Conservation (phyloP, 2,888 invertebrate species). For the Leptogaster cylindrica region DNA sequence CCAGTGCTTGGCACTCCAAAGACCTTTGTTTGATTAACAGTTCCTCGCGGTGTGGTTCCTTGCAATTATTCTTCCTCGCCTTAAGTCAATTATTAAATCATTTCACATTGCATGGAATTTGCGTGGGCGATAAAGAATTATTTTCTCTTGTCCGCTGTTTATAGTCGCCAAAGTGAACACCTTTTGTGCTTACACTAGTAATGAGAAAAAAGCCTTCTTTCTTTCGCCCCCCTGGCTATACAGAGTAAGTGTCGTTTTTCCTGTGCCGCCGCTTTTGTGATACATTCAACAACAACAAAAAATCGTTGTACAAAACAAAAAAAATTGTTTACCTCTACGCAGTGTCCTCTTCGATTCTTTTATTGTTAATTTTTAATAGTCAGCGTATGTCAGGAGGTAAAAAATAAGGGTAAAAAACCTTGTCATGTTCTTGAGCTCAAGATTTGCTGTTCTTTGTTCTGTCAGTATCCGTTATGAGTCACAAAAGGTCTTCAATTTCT, state of each 20-base stretch:
- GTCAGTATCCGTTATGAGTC: constrained; percentile 28
- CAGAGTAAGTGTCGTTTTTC: too few relatives aligned
- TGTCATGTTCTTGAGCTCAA: constrained; percentile 23
- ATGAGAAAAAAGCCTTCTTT: background rate
- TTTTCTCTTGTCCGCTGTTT: constrained; percentile 2
- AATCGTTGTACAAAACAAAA: background rate
- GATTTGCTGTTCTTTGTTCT: constrained; percentile 20
- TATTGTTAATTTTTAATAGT: constrained; percentile 6
- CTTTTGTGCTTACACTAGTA: background rate
- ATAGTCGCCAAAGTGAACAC: background rate
- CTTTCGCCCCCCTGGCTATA: too few relatives aligned
- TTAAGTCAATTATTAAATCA: constrained; percentile 15
- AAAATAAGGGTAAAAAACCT: too few relatives aligned
- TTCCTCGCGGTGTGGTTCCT: background rate
- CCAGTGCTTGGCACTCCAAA: background rate
- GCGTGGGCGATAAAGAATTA: constrained; percentile 15
- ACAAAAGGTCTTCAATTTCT: background rate
- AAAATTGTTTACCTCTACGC: background rate
- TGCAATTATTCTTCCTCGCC: constrained; percentile 6
- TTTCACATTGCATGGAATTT: constrained; percentile 14
- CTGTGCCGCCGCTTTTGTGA: too few relatives aligned
- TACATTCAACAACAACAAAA: too few relatives aligned
- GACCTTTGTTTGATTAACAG: constrained; percentile 13
- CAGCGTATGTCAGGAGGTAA: background rate
- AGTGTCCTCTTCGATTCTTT: background rate